A percentile compares a stretch with the other conserved stretches of the same genome.
Evolutionary conservation across 1,140 invertebrate genomes (phyloP).

Genomic region (Tetranychus cinnabarinus): DNA sequence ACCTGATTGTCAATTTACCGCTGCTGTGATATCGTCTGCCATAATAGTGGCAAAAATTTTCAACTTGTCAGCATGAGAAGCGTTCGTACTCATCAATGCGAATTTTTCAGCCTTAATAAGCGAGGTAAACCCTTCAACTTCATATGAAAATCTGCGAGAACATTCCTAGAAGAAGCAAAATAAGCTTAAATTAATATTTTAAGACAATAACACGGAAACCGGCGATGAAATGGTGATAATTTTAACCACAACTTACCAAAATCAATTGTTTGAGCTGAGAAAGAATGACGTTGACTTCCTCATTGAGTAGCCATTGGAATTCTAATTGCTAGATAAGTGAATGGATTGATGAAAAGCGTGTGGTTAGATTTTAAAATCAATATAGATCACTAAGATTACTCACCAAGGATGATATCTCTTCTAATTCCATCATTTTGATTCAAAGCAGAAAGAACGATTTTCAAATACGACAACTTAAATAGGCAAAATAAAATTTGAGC

Average conservation of each 20-base stretch:
- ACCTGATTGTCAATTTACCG: constrained; percentile 16
- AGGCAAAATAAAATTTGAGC: no score
- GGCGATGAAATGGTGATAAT: background rate
- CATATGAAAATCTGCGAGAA: constrained; percentile 24
- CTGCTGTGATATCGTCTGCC: constrained; percentile 71
- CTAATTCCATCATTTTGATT: no score
- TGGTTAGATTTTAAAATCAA: no score
- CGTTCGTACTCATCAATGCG: constrained; percentile 31
- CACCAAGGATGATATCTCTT: no score
- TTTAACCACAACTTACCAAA: constrained; percentile 30
- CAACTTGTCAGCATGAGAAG: constrained; percentile 43
- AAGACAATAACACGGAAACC: no score
- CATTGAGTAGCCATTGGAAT: constrained; percentile 71
- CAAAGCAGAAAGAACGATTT: no score
- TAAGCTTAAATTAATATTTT: background rate
- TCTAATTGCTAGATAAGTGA: constrained; percentile 46
- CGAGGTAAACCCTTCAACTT: constrained; percentile 48
- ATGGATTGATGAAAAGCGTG: no score
- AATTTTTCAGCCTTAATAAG: constrained; percentile 64
- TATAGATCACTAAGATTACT: no score
- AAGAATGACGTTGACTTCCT: constrained; percentile 63
- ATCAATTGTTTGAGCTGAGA: constrained; percentile 56
- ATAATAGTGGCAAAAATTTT: constrained; percentile 68
- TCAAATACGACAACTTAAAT: no score
- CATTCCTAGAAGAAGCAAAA: constrained; percentile 13